Percentiles rank a stretch among this genome's conserved stretches.
phyloP scores from a whole-genome alignment of 2,113 vertebrate species.

The Ailuropoda melanoleuca region DNA sequence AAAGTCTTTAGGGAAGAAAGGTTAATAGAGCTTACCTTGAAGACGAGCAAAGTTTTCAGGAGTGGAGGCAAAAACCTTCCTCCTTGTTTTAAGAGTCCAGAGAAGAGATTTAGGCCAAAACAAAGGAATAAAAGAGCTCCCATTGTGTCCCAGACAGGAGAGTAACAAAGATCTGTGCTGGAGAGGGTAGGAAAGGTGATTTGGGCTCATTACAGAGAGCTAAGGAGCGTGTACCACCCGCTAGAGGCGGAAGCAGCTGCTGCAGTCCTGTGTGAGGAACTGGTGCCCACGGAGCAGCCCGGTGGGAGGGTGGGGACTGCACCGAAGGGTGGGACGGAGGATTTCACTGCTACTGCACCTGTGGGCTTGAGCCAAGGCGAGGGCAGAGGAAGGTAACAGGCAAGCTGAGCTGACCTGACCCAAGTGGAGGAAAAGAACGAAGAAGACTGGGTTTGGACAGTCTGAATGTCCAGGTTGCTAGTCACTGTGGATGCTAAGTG shows the following conservation, averaged over 20 bases:
- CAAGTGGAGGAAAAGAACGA: fast-evolving
- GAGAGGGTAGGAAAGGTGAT: not conserved
- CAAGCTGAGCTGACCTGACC: not conserved
- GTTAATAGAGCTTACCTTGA: not conserved
- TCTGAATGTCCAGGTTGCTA: not conserved
- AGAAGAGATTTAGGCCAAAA: not conserved
- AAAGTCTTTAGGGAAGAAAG: not conserved
- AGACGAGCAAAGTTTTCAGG: not conserved
- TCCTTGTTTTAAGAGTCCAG: not conserved
- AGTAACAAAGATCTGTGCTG: not conserved
- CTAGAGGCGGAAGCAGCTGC: not conserved
- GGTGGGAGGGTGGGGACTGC: not conserved
- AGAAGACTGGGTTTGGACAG: not conserved
- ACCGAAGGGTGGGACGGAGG: not conserved
- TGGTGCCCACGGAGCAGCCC: fast-evolving
- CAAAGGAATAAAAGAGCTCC: not conserved
- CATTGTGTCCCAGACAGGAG: not conserved
- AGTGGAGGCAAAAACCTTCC: not conserved
- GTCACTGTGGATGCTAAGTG: not conserved
- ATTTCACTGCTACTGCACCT: not conserved
- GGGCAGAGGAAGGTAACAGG: too few relatives aligned
- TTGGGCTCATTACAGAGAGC: too few relatives aligned
- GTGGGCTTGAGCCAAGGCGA: not conserved
- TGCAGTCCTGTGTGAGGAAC: not conserved
- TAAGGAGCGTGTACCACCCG: not conserved